Evolutionary conservation across 1,140 invertebrate species (phyloP), one percentile per base, ranked within the genome.

Genomic region (Solen grandis): DNA sequence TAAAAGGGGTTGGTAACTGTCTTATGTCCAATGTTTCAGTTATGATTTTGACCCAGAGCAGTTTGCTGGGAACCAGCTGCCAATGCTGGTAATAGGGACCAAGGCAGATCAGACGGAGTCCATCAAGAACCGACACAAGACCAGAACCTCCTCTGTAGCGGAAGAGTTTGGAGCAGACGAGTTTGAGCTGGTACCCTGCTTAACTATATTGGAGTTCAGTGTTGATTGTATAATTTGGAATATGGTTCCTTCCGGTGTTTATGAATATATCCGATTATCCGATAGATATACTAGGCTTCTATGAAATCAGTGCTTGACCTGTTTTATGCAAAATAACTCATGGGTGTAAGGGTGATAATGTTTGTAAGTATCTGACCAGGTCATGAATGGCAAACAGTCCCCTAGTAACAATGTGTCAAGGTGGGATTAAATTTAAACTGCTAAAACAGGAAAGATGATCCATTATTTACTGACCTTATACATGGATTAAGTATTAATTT

Each of bases 91-190:
- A 0, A 95, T 99, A 88, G 98, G 97, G 33, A 98, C 97, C 3
- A 99, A 99, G 91, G 93, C 95, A 75, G 97, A 99, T 93, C 93
- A 97, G 74, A 94, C 95, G 13, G 94, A 96, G 86, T 95, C 96
- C 88, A 85, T 92, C 5, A 79, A 89, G 68, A 88, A 91, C 29
- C 87, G 88, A 33, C 83, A 68, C 22, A 73, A 84, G 25, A 82
- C 84, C 25, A 73, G 95, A 83, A 93, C 94, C 0, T 96, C 96
- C 16, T 95, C 95, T 57, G 95, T 97, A 88, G 96, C 97, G 13
- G 96, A 97, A 88, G 96, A 98, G 93, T 98, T 96, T 93, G 96
- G 96, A 3, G 96, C 97, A 14, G 97, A 99, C 92, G 97, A 99
- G 94, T 96, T 99, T 90, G 95, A 96, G 93, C 92, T 99, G 70